Evolutionary conservation across 2,113 vertebrate genomes (phyloP), one percentile per base, ranked within the genome.

Genomic region (Dermatemys mawii): DNA sequence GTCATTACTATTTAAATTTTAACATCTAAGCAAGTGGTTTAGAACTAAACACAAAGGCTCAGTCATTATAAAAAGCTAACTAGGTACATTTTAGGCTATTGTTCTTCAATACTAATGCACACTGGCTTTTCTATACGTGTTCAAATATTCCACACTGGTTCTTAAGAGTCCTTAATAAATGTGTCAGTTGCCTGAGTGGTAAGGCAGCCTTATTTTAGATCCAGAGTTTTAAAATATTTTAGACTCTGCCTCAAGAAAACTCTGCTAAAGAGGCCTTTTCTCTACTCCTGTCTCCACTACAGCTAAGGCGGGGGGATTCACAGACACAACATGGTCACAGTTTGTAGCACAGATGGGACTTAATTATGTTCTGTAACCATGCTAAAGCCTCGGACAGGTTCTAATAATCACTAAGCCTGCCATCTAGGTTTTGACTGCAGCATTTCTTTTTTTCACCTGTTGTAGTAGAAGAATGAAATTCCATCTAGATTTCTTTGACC

Each of bases 11-110:
- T 35, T 91, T 78, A 86, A 92, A 79, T 8, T 49, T 32, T 2
- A 44, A 80, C 89, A 24, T 84, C 78, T 94, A 84, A 94, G 70
- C 84, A 92, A 96, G 95, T 55, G 95, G 85, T 93, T 78, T 91
- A 96, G 87, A 94, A 95, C 80, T 94, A 38, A 95, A 93, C 6
- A 83, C 60, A 41, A 80, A 93, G 86, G 41, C 83, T 89, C 81
- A 93, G 41, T 90, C 78, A 91, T 75, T 89, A 93, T 93, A 93
- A 93, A 35, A 78, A n/a, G 16, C 44, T 49, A 78, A 78, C 27
- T 0, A 46, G 10, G 7, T 0, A 1, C 4, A 16, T 29, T 27
- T 70, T 13, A 53, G 1, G 22, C 60, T 67, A 24, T 27, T 4
- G 2, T 2, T 1, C 1, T 22, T 13, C 49, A 88, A 35, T 2